Evolutionary conservation across 2,888 invertebrate genomes (phyloP).

Genomic region (Zygaena filipendulae): DNA sequence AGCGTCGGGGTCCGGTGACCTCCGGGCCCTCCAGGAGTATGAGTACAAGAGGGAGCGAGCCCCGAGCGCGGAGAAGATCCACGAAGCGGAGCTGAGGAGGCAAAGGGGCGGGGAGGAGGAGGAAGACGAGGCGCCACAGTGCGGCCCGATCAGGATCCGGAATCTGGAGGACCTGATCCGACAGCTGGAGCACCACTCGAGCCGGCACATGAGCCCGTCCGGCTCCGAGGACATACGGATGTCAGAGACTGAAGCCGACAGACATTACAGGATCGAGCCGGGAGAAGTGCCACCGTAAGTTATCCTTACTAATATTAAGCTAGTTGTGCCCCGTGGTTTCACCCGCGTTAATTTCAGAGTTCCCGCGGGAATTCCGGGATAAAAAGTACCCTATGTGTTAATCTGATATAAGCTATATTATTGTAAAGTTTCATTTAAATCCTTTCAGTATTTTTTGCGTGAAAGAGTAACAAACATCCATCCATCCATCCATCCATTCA

Average conservation of each 20-base stretch:
- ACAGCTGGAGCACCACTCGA: conserved; percentile 87
- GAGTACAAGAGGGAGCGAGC: conserved; percentile 71
- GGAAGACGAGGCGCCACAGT: conserved; percentile 80
- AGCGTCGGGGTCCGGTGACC: conserved; percentile 48
- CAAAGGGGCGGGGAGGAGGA: conserved; percentile 65
- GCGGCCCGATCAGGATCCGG: conserved; percentile 88
- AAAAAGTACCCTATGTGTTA: too few relatives aligned
- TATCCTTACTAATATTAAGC: too few relatives aligned
- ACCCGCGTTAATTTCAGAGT: too few relatives aligned
- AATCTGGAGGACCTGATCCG: conserved; percentile 92
- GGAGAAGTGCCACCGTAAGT: conserved; percentile 56
- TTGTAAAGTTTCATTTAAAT: too few relatives aligned
- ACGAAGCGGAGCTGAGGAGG: conserved; percentile 74
- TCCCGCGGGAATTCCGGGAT: too few relatives aligned
- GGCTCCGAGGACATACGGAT: conserved; percentile 90
- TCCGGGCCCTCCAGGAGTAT: conserved; percentile 60
- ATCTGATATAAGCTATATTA: too few relatives aligned
- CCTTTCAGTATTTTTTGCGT: too few relatives aligned
- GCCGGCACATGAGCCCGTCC: conserved; percentile 89
- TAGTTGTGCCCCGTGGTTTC: too few relatives aligned
- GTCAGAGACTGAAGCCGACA: conserved; percentile 90
- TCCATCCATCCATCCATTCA: too few relatives aligned
- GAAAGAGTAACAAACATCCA: too few relatives aligned
- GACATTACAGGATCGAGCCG: conserved; percentile 85
- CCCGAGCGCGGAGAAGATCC: conserved; percentile 79